Base-by-base conservation (phyloP, 2,888 invertebrate genomes). In the Ochropacha duplaris region DNA sequence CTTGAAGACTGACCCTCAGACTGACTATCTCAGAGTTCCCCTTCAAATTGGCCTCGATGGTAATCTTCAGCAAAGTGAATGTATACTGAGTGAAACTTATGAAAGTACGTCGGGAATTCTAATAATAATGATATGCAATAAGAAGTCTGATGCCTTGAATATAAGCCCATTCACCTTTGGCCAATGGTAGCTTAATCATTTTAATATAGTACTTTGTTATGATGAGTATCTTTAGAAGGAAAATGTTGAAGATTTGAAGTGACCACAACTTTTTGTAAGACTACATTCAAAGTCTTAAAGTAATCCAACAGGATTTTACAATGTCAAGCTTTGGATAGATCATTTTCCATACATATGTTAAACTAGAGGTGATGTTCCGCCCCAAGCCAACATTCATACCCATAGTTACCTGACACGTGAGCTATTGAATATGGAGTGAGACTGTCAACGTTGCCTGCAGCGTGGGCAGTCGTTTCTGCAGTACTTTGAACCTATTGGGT, bases 41-140 rank as follows among this genome's bases (percentile, higher is more conserved):
- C 84, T 86, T 86, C 85, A 75, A 80, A 84, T 76, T 81, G 85
- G 83, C 83, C 84, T 79, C 78, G 87, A 88, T 88, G 84, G 74
- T 81, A 87, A 88, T 88, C 86, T 81, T 83, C 83, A 72, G 75
- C 74, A 83, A 80, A 86, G 88, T 87, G 86, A 88, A 87, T 86
- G 86, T 82, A 80, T 76, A 80, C 74, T 69, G 71, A 78, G 83
- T 80, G 84, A 82, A 87, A 84, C 76, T 82, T 82, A 85, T 78
- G 87, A 86, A 87, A 87, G 86, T 80, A 62, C 57, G 55, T 64
- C 66, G 68, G 57, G 68, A 68, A 72, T 71, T 69, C 60, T 72
- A 70, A 74, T 76, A 69, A 76, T 78, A 77, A 74, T 72, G 66
- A 76, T 76, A 74, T 72, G 70, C 72, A 68, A 63, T 60, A 61